Evolutionary conservation across 1,140 invertebrate species (phyloP).

Genomic region (Ylistrum balloti): DNA sequence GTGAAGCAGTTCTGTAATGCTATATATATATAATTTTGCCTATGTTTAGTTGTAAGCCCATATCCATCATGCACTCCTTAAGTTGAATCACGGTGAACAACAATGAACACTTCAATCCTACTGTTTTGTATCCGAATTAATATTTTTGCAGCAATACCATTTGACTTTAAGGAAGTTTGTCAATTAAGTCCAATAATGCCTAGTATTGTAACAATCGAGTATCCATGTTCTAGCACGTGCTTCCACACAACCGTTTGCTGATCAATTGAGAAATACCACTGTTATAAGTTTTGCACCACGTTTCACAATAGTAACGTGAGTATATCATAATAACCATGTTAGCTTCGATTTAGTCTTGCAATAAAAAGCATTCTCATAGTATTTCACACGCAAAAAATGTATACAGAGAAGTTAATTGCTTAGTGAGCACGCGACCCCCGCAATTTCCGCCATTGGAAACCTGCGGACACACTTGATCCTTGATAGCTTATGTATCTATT

Average conservation of each 20-base stretch:
- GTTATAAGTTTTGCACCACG: not conserved
- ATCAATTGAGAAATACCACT: not conserved
- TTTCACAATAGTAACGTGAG: not conserved
- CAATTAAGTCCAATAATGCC: too few relatives aligned
- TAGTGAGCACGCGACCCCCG: not conserved
- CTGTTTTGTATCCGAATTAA: too few relatives aligned
- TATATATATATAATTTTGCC: not conserved
- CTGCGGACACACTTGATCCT: not conserved
- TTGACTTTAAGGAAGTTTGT: too few relatives aligned
- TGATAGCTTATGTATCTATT: not conserved
- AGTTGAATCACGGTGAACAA: too few relatives aligned
- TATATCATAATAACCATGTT: not conserved
- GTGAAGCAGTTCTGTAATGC: not conserved
- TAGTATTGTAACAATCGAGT: too few relatives aligned
- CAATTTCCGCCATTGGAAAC: not conserved
- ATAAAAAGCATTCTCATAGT: not conserved
- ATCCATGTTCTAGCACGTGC: too few relatives aligned
- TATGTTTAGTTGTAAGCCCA: not conserved
- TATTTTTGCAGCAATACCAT: too few relatives aligned
- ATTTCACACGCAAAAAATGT: slow-evolving; percentile 15
- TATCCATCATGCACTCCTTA: not conserved
- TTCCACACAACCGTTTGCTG: too few relatives aligned
- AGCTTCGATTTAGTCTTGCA: not conserved
- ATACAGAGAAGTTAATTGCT: not conserved
- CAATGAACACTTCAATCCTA: not conserved